Evolutionary conservation across 2,113 vertebrate species (phyloP).

Genomic region (Upupa epops): DNA sequence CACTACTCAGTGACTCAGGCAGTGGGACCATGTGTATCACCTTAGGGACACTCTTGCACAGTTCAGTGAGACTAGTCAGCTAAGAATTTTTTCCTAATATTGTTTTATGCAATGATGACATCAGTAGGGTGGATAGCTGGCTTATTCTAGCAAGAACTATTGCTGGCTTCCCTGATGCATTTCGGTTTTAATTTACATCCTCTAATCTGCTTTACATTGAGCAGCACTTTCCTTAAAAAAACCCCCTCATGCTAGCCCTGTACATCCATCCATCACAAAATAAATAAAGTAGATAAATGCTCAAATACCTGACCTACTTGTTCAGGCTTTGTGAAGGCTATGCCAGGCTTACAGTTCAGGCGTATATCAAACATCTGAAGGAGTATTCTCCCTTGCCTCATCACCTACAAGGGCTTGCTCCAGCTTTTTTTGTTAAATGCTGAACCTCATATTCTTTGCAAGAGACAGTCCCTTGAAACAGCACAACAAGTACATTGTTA

Average conservation of each 20-base stretch:
- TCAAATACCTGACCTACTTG: not conserved
- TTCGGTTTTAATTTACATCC: conserved; percentile 13
- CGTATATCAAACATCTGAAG: not conserved
- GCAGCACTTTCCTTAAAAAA: not conserved
- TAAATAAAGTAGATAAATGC: not conserved
- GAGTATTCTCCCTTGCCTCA: not conserved
- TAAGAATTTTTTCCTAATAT: not conserved
- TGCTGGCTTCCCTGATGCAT: not conserved
- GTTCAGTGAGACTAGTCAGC: not conserved
- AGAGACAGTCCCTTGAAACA: conserved; percentile 1
- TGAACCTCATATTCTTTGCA: conserved; percentile 1
- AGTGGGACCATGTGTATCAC: not conserved
- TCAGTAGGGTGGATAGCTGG: conserved; percentile 12
- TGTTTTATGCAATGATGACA: not conserved
- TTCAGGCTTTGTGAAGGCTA: not conserved
- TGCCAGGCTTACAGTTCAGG: not conserved
- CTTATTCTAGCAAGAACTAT: not conserved
- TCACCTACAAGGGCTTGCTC: not conserved
- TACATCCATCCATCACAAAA: not conserved
- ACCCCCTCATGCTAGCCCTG: not conserved
- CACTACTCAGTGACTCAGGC: not conserved
- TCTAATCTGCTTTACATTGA: conserved; percentile 21
- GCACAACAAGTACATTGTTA: not conserved
- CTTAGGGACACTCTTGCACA: not conserved
- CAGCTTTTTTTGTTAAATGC: not conserved